Evolutionary conservation across 2,888 invertebrate genomes (phyloP).

Genomic region (Beris morrisii): DNA sequence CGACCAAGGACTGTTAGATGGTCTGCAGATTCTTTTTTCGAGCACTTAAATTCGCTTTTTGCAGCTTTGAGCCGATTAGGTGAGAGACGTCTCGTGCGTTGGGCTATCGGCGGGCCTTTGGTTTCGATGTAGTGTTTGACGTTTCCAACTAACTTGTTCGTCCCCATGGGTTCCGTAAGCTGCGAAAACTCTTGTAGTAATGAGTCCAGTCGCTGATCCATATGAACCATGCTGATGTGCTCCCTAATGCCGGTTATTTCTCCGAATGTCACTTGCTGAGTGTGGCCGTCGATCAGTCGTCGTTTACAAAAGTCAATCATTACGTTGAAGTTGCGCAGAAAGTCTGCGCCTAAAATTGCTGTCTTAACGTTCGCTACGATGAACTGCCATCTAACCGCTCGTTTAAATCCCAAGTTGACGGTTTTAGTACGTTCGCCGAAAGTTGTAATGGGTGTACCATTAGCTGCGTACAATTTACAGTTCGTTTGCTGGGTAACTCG

Average conservation of each 20-base stretch:
- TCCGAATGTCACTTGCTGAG: background rate
- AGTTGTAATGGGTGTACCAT: background rate
- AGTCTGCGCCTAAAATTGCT: background rate
- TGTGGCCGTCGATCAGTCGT: background rate
- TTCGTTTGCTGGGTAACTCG: too few species aligned
- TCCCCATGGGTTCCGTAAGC: background rate
- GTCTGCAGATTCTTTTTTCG: background rate
- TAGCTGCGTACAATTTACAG: background rate
- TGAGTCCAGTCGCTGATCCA: background rate
- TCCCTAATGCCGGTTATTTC: background rate
- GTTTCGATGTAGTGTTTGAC: background rate
- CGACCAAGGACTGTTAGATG: background rate
- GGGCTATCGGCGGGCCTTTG: background rate
- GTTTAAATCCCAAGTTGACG: too few species aligned
- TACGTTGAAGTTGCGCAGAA: background rate
- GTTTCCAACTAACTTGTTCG: background rate
- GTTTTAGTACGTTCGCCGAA: too few species aligned
- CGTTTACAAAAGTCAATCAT: background rate
- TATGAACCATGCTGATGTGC: background rate
- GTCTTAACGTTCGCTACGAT: background rate
- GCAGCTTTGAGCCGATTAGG: background rate
- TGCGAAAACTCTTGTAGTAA: background rate
- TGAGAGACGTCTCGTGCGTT: background rate
- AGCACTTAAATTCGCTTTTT: background rate
- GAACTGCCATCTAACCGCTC: too few species aligned